Conservation (phyloP, 2,113 vertebrate species). For the Catharus fuscescens region DNA sequence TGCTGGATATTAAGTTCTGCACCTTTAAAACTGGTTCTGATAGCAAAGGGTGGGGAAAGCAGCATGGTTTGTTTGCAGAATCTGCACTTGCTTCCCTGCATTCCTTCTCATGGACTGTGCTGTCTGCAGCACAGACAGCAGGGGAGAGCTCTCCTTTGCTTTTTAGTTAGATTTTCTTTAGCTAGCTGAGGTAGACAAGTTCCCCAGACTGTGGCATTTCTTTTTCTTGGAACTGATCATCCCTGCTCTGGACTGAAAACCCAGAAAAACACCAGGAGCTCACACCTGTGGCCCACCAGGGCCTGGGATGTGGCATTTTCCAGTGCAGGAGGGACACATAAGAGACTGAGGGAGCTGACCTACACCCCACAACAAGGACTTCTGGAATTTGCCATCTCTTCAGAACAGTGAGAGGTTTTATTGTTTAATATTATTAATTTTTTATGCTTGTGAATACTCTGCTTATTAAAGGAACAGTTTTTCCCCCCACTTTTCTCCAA, state of each 20-base stretch:
- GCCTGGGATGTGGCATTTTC: rapidly evolving
- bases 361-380: not conserved
- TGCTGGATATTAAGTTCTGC: not conserved
- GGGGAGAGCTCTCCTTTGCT: not conserved
- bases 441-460: not conserved
- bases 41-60: not conserved
- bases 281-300: not conserved
- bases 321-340: not conserved
- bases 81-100: not conserved
- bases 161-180: not conserved
- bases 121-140: not conserved
- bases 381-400: not conserved
- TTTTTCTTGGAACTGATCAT: not conserved
- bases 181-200: not conserved
- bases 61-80: not conserved
- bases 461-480: not conserved
- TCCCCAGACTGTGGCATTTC: too few species aligned
- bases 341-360: not conserved
- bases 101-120: not conserved
- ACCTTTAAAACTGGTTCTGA: not conserved
- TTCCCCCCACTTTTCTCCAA: not conserved
- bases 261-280: not conserved
- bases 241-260: not conserved
- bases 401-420: not conserved
- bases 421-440: not conserved